Evolutionary conservation across 2,888 invertebrate species (phyloP).

Genomic region (Spisula solida): DNA sequence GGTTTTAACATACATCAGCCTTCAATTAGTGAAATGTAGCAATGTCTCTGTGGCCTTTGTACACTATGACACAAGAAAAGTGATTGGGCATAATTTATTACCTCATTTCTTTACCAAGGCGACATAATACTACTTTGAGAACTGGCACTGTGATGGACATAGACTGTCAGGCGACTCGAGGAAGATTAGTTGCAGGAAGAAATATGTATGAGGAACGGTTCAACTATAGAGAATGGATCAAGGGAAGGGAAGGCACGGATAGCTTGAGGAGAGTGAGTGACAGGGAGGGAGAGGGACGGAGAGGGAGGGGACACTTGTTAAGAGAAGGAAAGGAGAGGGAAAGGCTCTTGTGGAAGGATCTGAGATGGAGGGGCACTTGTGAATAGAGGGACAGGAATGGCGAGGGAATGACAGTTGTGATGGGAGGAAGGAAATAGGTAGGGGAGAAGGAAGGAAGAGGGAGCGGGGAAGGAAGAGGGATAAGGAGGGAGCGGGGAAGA

Average conservation of each 20-base stretch:
- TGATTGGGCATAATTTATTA: not conserved
- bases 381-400: not conserved
- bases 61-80: constrained; percentile 16
- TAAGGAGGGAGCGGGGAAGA: not conserved
- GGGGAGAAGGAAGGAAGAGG: not conserved
- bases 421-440: too few species aligned
- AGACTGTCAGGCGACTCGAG: not conserved
- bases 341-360: too few species aligned
- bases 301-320: not conserved
- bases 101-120: not conserved
- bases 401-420: not conserved
- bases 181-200: not conserved
- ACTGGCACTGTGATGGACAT: not conserved
- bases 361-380: too few species aligned
- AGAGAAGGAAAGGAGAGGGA: not conserved
- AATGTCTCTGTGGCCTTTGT: constrained; percentile 12
- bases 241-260: not conserved
- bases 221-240: not conserved
- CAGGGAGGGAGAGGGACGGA: not conserved
- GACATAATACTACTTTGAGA: not conserved
- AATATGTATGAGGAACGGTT: too few species aligned
- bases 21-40: constrained; percentile 33
- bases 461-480: not conserved
- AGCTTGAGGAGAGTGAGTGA: not conserved
- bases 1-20: constrained; percentile 22